Conservation (phyloP, 2,888 invertebrate species). For the Dinocampus coccinellae region DNA sequence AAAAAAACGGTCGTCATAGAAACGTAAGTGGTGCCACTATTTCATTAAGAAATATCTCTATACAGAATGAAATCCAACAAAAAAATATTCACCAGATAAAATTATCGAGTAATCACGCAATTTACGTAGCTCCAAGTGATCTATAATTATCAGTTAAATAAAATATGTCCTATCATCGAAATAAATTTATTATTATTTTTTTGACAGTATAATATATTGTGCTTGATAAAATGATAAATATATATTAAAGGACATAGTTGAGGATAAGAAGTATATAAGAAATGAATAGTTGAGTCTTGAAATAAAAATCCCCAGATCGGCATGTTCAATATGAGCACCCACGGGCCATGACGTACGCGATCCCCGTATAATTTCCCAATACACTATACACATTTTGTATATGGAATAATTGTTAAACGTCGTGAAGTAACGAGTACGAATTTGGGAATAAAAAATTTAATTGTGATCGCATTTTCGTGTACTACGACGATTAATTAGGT, state of each 20-base stretch:
- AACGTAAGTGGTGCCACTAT: conserved; percentile 48
- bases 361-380: conserved; percentile 53
- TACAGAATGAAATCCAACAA: background rate
- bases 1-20: conserved; percentile 50
- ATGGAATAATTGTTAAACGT: conserved; percentile 26
- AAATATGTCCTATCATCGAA: too few relatives aligned
- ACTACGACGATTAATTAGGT: background rate
- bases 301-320: conserved; percentile 45
- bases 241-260: background rate
- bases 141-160: background rate
- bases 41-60: background rate
- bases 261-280: background rate
- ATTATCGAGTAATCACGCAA: background rate
- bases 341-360: conserved; percentile 56
- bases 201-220: too few relatives aligned
- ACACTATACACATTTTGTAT: conserved; percentile 40
- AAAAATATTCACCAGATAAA: conserved; percentile 1
- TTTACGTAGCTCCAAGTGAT: background rate
- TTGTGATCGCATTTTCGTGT: background rate
- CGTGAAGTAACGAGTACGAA: background rate
- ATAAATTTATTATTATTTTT: too few relatives aligned
- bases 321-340: conserved; percentile 32
- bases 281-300: background rate
- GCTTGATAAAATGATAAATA: too few relatives aligned
- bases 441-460: conserved; percentile 9